Base-by-base conservation (phyloP, 2,797 vertebrate genomes). In the Rhynchonycteris naso region DNA sequence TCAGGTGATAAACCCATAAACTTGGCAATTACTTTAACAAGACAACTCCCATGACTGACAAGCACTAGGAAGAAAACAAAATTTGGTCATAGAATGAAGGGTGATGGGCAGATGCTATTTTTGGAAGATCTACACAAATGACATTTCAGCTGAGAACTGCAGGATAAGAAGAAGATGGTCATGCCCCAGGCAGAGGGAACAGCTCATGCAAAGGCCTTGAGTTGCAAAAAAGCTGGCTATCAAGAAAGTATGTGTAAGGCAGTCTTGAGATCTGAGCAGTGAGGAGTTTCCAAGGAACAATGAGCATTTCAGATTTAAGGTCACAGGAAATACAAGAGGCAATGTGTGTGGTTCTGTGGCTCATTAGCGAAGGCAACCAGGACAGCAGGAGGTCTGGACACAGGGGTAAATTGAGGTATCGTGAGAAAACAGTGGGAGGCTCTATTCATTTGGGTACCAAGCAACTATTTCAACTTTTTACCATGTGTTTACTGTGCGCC, bases 231-330 rank as follows among this genome's bases (percentile, higher is more conserved):
- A 38, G 35, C 1, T 38, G n/a, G 26, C 26, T 21, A 8, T 22
- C 19, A 11, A 8, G 16, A 87, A 59, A 63, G 3, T 1, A 0
- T 0, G 1, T 2, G 22, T 54, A n/a, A 18, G 5, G 61, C 50
- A 61, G 47, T 0, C 22, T 4, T 9, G 28, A 50, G 66, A 47
- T 54, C 16, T 33, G 24, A 24, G 33, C 16, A 14, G 28, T 84
- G 14, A 72, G 76, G 47, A 5, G 24, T 33, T 35, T 38, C 21
- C 22, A 0, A 4, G 59, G 82, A 47, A 7, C 52, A n/a, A 11
- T 0, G 30, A 72, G 35, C 58, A 13, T 4, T 11, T 0, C 15
- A n/a, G 74, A 30, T 7, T 0, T 10, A 9, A 18, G 22, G 68
- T 43, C 61, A 54, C 12, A 50, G 71, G 78, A 33, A 12, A 54